Base-by-base conservation (phyloP, 2,113 vertebrate species). In the Morone chrysops region DNA sequence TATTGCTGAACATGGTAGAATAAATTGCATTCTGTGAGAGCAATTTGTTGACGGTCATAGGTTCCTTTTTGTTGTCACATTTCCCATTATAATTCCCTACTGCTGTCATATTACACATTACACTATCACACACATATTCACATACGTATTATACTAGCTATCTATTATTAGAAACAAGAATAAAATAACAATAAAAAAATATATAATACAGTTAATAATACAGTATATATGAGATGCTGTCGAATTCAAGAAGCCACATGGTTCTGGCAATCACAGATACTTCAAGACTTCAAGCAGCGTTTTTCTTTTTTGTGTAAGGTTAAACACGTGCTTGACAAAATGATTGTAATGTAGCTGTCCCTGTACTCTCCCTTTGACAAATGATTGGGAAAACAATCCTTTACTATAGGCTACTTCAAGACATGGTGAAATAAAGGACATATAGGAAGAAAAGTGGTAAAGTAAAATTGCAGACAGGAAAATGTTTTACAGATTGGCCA, bases 1-100 rank as follows among this genome's bases (percentile, higher is more conserved):
- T 22, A 54, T 61, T 38, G 61, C 65, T 36, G 62, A 72, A 71
- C 61, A 62, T 8, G 59, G 6, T 18, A 36, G 56, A 78, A 75
- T 86, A 85, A 87, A 90, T 78, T 78, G 61, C 76, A 57, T 78
- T 82, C 63, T 50, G 53, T 36, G 63, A 60, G 43, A 71, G 57
- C 41, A 57, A 85, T 87, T 74, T 81, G 41, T 78, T 36, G 41
- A 31, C 10, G 0, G 70, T 50, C 74, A 43, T 63, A 31, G 41
- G 43, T 80, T 81, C 47, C 66, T 73, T 80, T 38, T 70, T 70
- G 63, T 56, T 60, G 67, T 75, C 65, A 57, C 20, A 31, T 80
- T 74, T 72, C 60, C 51, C 20, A 31, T 80, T 77, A 69, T 61
- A 77, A 43, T 47, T 22, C 13, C 8, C 18, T 20, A 31, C 53